phyloP scores from a whole-genome alignment of 2,888 invertebrate genomes.

The Pyrrhia umbra region DNA sequence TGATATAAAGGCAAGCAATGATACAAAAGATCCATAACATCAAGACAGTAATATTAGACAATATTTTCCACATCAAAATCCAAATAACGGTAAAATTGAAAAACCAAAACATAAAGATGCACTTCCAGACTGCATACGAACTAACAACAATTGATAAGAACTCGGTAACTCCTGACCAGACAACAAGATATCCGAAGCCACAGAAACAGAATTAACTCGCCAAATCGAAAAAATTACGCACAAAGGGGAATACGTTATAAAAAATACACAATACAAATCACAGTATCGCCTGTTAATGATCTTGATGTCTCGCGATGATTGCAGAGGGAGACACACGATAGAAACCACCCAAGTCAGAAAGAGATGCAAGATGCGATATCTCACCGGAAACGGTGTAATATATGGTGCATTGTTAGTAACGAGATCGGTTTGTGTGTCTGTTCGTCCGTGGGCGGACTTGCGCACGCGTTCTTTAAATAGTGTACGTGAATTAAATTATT shows the following conservation, averaged over 20 bases:
- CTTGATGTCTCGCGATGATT: conserved; percentile 83
- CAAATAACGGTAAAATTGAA: neutral
- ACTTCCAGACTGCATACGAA: neutral
- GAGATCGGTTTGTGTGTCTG: conserved; percentile 85
- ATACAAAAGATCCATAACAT: no score
- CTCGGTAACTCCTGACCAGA: conserved; percentile 21
- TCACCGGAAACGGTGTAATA: conserved; percentile 88
- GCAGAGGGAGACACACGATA: conserved; percentile 70
- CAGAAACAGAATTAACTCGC: conserved; percentile 51
- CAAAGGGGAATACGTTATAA: conserved; percentile 58
- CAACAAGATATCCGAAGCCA: conserved; percentile 28
- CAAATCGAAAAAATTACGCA: conserved; percentile 61
- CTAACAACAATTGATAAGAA: neutral
- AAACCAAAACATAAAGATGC: neutral
- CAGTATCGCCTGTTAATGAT: conserved; percentile 87
- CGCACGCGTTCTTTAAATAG: conserved; percentile 67
- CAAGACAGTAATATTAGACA: no score
- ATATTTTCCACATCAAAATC: neutral
- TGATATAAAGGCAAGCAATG: no score
- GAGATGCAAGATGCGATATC: conserved; percentile 75
- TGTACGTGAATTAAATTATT: conserved; percentile 65
- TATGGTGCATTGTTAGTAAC: conserved; percentile 90
- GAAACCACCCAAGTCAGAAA: conserved; percentile 52
- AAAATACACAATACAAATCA: conserved; percentile 82
- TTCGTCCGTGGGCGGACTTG: conserved; percentile 78